These are phyloP conservation scores for Peromyscus leucopus DNA, from an alignment of 2,113 vertebrate species.

Conservation along the genomic window DNA sequence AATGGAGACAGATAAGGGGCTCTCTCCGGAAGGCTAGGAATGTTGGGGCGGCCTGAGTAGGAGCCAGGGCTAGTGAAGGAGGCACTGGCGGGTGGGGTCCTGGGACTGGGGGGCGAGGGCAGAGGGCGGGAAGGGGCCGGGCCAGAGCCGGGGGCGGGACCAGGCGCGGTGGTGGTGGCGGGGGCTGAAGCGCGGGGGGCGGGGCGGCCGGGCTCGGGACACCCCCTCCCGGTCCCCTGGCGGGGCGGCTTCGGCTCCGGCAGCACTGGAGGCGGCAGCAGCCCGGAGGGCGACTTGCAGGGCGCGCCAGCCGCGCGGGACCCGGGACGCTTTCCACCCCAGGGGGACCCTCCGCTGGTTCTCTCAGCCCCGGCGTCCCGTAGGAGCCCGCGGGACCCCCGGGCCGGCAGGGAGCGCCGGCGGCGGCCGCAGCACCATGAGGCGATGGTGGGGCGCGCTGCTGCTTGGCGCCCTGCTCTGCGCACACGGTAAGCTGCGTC, in stretches of 20 bases:
- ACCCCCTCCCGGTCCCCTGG: constrained; percentile 78
- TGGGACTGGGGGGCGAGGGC: constrained; percentile 54
- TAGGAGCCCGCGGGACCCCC: constrained; percentile 64
- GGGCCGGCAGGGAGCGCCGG: constrained; percentile 61
- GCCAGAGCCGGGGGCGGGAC: constrained; percentile 60
- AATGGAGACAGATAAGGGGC: constrained; percentile 38
- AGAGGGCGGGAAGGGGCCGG: constrained; percentile 77
- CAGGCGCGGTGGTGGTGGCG: constrained; percentile 26
- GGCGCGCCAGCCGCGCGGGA: constrained; percentile 22
- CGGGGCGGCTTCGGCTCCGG: constrained; percentile 73
- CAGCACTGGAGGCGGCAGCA: constrained; percentile 67
- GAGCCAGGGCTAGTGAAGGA: not conserved
- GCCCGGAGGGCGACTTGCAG: constrained; percentile 47
- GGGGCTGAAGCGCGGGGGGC: constrained; percentile 76
- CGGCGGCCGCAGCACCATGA: constrained; percentile 84
- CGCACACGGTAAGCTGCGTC: constrained; percentile 85
- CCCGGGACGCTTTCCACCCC: not conserved
- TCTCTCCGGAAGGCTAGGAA: constrained; percentile 46
- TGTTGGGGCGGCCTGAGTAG: constrained; percentile 43
- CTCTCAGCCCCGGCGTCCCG: constrained; percentile 22
- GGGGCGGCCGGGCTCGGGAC: constrained; percentile 83
- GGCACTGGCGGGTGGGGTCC: constrained; percentile 64
- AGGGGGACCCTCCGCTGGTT: not conserved
- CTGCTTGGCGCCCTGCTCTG: constrained; percentile 85
- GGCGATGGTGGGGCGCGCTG: constrained; percentile 81